Evolutionary conservation across 1,140 invertebrate genomes (phyloP), one percentile per base, ranked within the genome.

Genomic region (Dendrolimus kikuchii): DNA sequence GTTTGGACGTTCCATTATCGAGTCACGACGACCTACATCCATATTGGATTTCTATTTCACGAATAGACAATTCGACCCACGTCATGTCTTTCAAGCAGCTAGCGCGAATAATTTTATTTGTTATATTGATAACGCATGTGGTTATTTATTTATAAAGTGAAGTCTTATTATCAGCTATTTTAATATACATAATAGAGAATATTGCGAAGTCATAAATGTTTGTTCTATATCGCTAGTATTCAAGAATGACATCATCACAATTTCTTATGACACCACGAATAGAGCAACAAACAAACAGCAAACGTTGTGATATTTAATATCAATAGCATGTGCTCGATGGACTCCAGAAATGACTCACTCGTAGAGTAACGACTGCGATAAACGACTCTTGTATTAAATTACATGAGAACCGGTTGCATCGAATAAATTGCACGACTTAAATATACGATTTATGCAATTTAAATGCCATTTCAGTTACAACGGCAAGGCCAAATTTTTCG

Each of bases 401-500:
- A 65, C 57, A 49, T 44, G 49, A 66, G 58, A 78, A 79, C 81
- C 66, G 68, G 75, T 80, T 81, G 65, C 67, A 61, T 71, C 64
- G 61, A 67, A 64, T 70, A 71, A 81, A 79, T 81, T 77, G 70
- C 61, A 58, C 59, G 62, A 63, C 54, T 74, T 66, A 72, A 75
- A 76, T 23, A 23, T 75, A 73, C 74, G 74, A 72, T 74, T 72
- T 70, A 71, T 81, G 74, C 75, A 80, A 81, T 86, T 81, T 78
- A 82, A 86, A 81, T 82, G 78, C 67, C 74, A 80, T 66, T 72
- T 70, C 60, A 55, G 70, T 80, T 81, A 72, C 77, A 79, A 69
- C 75, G 64, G 68, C 78, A 86, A 86, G 80, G 82, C 74, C 74
- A 77, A 59, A 71, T 68, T 62, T 86, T 83, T 82, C 80, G 68